These are phyloP conservation scores for Anneissia japonica DNA, from an alignment of 35 echinoderm and acorn worm genomes.

Conservation along the genomic window DNA sequence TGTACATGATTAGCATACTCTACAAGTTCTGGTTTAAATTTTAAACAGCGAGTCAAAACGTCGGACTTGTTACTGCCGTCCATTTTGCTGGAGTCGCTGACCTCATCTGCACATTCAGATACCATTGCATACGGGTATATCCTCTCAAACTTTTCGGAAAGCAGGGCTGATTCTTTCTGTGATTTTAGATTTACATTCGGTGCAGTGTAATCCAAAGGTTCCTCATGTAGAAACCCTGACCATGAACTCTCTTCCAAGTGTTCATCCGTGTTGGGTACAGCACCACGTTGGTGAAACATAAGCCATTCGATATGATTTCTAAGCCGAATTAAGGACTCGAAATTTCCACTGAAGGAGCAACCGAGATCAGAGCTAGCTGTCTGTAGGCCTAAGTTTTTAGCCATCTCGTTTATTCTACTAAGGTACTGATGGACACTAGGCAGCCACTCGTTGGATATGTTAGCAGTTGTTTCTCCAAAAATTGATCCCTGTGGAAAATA, in stretches of 20 bases:
- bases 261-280: neutral
- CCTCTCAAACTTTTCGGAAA: neutral
- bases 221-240: neutral
- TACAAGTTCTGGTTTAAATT: neutral
- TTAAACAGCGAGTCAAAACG: neutral
- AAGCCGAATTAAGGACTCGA: neutral
- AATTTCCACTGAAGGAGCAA: neutral
- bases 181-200: no score
- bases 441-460: neutral
- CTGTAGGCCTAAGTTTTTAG: neutral
- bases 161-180: no score
- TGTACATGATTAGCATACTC: neutral
- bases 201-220: neutral
- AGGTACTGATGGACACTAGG: neutral
- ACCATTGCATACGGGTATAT: neutral
- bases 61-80: neutral
- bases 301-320: neutral
- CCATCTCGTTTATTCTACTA: neutral
- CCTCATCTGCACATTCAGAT: neutral
- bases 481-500: neutral
- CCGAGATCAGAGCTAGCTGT: neutral
- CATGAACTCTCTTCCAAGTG: neutral
- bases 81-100: neutral
- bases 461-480: neutral
- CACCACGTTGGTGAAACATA: neutral